Conservation (phyloP, 2,113 vertebrate species). For the Bujurquina vittata region DNA sequence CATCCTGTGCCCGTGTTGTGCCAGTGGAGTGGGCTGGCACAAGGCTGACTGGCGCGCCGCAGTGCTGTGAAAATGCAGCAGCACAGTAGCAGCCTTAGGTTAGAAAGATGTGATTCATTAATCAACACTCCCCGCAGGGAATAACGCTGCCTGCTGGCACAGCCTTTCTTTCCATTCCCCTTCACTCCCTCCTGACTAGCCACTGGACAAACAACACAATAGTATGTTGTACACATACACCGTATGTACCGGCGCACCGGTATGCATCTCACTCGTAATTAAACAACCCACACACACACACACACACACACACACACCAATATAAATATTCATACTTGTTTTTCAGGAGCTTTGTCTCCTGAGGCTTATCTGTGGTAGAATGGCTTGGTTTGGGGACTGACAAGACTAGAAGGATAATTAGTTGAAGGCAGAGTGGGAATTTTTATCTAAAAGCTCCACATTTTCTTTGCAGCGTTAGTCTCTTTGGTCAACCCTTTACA, state of each 20-base stretch:
- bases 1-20: conserved; percentile 55
- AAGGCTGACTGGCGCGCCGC: conserved; percentile 52
- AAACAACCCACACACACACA: conserved; percentile 35
- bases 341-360: conserved; percentile 62
- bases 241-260: conserved; percentile 28
- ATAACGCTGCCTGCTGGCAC: conserved; percentile 59
- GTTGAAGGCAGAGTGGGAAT: conserved; percentile 65
- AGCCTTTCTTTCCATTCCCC: conserved; percentile 39
- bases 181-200: conserved; percentile 53
- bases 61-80: conserved; percentile 63
- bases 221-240: conserved; percentile 35
- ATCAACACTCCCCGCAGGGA: conserved; percentile 69
- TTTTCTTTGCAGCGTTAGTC: conserved; percentile 56
- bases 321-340: conserved; percentile 71
- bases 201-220: conserved; percentile 65
- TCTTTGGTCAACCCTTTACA: conserved; percentile 61
- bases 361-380: conserved; percentile 70
- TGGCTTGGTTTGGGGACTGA: conserved; percentile 60
- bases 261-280: conserved; percentile 54
- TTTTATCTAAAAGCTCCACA: conserved; percentile 78
- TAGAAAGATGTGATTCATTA: conserved; percentile 79
- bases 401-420: conserved; percentile 70
- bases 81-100: conserved; percentile 61
- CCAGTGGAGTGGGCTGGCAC: conserved; percentile 56
- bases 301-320: conserved; percentile 6